These are phyloP conservation scores for Bicyclus anynana DNA, from an alignment of 1,140 invertebrate species.

Conservation along the genomic window DNA sequence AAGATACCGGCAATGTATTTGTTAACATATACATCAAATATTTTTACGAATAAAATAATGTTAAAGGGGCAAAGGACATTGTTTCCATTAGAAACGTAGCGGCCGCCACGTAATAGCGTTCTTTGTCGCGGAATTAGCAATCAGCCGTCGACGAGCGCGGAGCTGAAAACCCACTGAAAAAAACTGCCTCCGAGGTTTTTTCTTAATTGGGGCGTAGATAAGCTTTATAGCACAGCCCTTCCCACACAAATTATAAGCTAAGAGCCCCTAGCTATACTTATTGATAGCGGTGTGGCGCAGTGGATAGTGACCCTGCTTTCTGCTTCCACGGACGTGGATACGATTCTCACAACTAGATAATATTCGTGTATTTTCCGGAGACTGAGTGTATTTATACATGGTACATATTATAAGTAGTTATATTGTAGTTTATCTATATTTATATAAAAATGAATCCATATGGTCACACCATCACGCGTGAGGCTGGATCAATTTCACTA, in stretches of 20 bases:
- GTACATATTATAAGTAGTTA: too few species aligned
- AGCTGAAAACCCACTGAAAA: conserved; percentile 25
- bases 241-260: conserved; percentile 36
- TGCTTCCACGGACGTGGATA: too few species aligned
- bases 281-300: too few species aligned
- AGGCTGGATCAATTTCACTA: too few species aligned
- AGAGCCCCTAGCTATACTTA: background rate
- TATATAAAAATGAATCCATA: too few species aligned
- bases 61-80: conserved; percentile 25
- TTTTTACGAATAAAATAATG: conserved; percentile 22
- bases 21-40: conserved; percentile 14
- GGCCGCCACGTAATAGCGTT: conserved; percentile 44
- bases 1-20: too few species aligned
- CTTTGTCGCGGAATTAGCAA: conserved; percentile 68
- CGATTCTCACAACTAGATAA: too few species aligned
- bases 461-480: too few species aligned
- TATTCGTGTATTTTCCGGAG: too few species aligned
- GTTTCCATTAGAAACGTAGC: conserved; percentile 44
- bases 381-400: too few species aligned
- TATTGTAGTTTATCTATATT: too few species aligned
- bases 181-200: conserved; percentile 50
- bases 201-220: conserved; percentile 58
- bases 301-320: too few species aligned
- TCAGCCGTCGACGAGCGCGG: conserved; percentile 39
- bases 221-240: conserved; percentile 46